phyloP scores from a whole-genome alignment of 2,888 invertebrate species.

The Nowickia ferox region DNA sequence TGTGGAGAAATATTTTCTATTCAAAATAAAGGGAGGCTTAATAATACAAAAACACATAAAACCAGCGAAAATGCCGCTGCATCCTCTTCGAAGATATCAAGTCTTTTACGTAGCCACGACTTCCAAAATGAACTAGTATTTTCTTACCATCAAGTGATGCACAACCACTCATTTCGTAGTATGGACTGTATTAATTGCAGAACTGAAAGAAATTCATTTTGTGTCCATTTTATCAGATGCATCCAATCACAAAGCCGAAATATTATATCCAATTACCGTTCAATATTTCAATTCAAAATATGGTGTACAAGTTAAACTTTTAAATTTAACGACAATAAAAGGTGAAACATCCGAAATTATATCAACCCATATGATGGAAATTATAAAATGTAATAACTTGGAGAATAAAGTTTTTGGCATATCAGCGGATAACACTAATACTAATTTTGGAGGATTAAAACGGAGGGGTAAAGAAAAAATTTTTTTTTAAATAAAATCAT shows the following conservation, averaged over 20 bases:
- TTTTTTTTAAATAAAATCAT: background rate
- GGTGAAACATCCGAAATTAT: slow-evolving; percentile 59
- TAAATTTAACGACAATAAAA: slow-evolving; percentile 41
- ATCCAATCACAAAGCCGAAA: slow-evolving; percentile 28
- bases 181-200: slow-evolving; percentile 45
- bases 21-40: no score
- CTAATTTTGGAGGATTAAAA: slow-evolving; percentile 53
- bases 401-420: slow-evolving; percentile 53
- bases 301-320: slow-evolving; percentile 44
- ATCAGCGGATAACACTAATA: slow-evolving; percentile 53
- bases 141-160: slow-evolving; percentile 6
- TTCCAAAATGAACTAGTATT: slow-evolving; percentile 15
- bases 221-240: slow-evolving; percentile 1
- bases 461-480: slow-evolving; percentile 15
- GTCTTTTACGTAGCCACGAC: no score
- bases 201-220: slow-evolving; percentile 29
- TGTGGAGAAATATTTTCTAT: no score
- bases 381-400: slow-evolving; percentile 51
- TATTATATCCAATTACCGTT: slow-evolving; percentile 1
- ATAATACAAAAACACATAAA: no score
- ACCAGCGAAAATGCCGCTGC: no score
- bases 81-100: no score
- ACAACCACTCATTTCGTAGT: slow-evolving; percentile 55
- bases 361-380: slow-evolving; percentile 49
- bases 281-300: slow-evolving; percentile 32